These are phyloP conservation scores for Exephanes ischioxanthus DNA, from an alignment of 2,888 invertebrate genomes.

Conservation along the genomic window DNA sequence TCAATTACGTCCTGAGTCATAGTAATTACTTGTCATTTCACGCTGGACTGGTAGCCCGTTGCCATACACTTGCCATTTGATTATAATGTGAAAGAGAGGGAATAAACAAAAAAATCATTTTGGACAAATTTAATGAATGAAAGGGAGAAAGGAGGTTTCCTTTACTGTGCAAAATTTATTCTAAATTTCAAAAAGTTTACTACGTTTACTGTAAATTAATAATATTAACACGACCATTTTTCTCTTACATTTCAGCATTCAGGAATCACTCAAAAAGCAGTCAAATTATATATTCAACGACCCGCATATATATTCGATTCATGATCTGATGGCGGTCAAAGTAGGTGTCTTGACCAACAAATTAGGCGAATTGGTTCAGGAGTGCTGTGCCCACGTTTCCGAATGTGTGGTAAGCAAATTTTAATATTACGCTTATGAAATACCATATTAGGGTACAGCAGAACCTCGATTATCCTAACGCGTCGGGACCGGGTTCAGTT, in stretches of 20 bases:
- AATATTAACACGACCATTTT: background rate
- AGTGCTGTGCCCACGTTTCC: slow-evolving; percentile 88
- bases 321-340: slow-evolving; percentile 89
- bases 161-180: background rate
- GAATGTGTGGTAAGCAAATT: slow-evolving; percentile 86
- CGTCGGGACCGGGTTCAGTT: too few species aligned
- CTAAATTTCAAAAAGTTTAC: background rate
- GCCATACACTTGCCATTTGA: background rate
- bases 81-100: background rate
- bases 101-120: slow-evolving; percentile 3
- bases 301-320: slow-evolving; percentile 90
- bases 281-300: slow-evolving; percentile 88
- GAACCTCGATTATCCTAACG: background rate
- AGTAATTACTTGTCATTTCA: background rate
- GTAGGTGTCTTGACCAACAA: slow-evolving; percentile 87
- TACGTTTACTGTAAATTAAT: background rate
- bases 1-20: background rate
- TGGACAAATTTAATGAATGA: background rate
- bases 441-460: background rate
- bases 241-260: slow-evolving; percentile 85
- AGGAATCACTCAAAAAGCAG: slow-evolving; percentile 87
- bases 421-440: background rate
- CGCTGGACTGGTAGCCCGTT: background rate
- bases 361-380: slow-evolving; percentile 87
- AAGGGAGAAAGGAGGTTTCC: background rate